A percentile compares a stretch with the other conserved stretches of the same genome.
Conservation (phyloP, 2,888 invertebrate species). For the Phalangium opilio region DNA sequence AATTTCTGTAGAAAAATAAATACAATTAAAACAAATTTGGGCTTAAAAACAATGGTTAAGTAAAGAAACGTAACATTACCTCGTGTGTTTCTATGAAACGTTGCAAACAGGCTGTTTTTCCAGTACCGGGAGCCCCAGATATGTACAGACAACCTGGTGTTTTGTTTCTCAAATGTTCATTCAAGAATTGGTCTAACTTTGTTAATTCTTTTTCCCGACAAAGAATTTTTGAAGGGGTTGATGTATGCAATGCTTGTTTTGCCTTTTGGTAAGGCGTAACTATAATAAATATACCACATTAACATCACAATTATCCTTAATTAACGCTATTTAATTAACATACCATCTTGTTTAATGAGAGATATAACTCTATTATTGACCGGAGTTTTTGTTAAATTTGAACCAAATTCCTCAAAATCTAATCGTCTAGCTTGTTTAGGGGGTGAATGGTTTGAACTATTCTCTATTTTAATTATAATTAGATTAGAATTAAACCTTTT, state of each 20-base stretch:
- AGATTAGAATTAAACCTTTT: too few species aligned
- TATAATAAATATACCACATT: not conserved
- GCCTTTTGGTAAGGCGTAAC: not conserved
- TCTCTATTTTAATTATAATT: too few species aligned
- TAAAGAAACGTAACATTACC: conserved; percentile 31
- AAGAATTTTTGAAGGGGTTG: conserved; percentile 8
- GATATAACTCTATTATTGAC: too few species aligned
- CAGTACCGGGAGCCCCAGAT: conserved; percentile 94
- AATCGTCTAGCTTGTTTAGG: too few species aligned
- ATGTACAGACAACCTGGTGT: conserved; percentile 73
- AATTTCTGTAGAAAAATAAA: conserved; percentile 1
- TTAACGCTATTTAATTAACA: too few species aligned
- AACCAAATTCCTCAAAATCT: too few species aligned
- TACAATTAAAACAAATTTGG: not conserved
- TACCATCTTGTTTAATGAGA: too few species aligned
- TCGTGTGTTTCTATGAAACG: conserved; percentile 51
- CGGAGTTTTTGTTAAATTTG: too few species aligned
- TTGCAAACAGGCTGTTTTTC: conserved; percentile 77
- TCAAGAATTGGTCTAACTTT: conserved; percentile 51
- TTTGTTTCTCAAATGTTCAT: conserved; percentile 44
- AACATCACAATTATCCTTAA: not conserved
- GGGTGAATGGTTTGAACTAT: too few species aligned
- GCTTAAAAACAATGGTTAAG: conserved; percentile 17
- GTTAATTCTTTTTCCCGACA: conserved; percentile 12
- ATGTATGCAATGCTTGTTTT: conserved; percentile 15